Conservation (phyloP, 2,888 invertebrate species). For the Cheilosia soror region DNA sequence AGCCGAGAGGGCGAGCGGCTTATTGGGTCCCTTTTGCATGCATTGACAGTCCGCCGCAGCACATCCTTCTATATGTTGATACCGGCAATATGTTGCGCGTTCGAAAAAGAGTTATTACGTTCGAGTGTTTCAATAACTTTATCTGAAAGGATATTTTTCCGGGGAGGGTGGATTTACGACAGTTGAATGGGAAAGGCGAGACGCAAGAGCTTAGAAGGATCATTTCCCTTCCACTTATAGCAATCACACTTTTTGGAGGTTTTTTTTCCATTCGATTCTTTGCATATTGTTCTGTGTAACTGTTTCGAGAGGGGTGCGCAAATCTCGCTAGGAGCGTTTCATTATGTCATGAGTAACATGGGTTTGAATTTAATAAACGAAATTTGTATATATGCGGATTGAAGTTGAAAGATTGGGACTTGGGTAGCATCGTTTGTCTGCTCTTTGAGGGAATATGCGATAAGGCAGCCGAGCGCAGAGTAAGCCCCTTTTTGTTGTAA, state of each 20-base stretch:
- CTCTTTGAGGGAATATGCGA: conserved; percentile 40
- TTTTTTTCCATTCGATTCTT: conserved; percentile 23
- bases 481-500: conserved; percentile 20
- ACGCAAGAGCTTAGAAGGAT: conserved; percentile 21
- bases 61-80: conserved; percentile 40
- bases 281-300: conserved; percentile 19
- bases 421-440: conserved; percentile 13
- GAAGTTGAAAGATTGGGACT: conserved; percentile 22
- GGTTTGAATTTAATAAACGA: conserved; percentile 59
- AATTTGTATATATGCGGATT: conserved; percentile 30
- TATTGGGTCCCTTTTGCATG: conserved; percentile 48
- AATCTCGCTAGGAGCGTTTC: conserved; percentile 25
- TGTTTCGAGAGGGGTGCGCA: background rate
- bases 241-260: conserved; percentile 38
- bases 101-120: conserved; percentile 62
- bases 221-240: conserved; percentile 12
- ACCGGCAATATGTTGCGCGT: conserved; percentile 57
- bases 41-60: conserved; percentile 56
- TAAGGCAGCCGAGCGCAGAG: conserved; percentile 33
- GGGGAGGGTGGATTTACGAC: conserved; percentile 19
- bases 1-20: background rate
- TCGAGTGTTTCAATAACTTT: conserved; percentile 68
- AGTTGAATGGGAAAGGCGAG: conserved; percentile 2
- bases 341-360: conserved; percentile 62
- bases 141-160: conserved; percentile 40